Conservation (phyloP, 2,797 vertebrate species). For the Rhynchotus rufescens region DNA sequence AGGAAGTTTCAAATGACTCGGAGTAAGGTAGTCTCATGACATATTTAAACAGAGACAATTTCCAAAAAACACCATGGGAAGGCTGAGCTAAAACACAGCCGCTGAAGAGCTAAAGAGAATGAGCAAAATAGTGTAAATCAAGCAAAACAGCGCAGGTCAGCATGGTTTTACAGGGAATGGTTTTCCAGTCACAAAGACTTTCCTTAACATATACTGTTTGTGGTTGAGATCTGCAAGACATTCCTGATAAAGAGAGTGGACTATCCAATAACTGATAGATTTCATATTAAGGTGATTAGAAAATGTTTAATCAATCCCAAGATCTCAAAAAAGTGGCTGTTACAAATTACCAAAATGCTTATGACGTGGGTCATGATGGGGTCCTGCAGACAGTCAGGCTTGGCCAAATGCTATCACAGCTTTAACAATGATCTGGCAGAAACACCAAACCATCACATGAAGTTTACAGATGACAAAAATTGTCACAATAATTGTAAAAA, state of each 20-base stretch:
- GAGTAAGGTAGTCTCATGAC: neutral
- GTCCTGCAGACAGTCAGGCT: neutral
- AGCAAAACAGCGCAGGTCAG: neutral
- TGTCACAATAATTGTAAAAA: neutral
- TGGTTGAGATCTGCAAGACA: neutral
- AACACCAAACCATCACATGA: neutral
- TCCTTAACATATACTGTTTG: neutral
- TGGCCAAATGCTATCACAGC: no score
- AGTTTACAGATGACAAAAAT: neutral
- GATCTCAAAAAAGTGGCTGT: neutral
- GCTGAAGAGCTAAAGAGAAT: neutral
- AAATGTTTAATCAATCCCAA: neutral
- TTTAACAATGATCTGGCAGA: neutral
- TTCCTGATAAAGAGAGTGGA: neutral
- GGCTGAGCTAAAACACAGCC: neutral
- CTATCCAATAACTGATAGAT: neutral
- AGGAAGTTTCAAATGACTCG: neutral
- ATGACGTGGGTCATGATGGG: no score
- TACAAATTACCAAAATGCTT: neutral
- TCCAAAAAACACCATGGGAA: neutral
- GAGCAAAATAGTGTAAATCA: neutral
- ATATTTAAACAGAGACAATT: no score
- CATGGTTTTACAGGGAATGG: neutral
- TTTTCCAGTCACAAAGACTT: neutral
- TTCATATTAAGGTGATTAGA: neutral